Base-by-base conservation (phyloP, 2,113 vertebrate genomes). In the Tauraco erythrolophus region DNA sequence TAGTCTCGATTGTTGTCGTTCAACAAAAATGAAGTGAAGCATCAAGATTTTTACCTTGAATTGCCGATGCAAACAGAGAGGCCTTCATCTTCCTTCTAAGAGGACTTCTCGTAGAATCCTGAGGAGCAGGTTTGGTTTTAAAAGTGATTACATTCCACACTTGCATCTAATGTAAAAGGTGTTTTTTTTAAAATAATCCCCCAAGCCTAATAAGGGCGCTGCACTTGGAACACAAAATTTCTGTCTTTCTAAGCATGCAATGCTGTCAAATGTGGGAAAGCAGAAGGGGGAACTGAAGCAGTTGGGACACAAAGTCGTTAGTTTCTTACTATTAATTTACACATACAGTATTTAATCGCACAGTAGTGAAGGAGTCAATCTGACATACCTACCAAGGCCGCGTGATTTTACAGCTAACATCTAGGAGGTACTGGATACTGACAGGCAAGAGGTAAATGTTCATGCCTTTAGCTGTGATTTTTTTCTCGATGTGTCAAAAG, bases 131-230 rank as follows among this genome's bases (percentile, higher is more conserved):
- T 65, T 64, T 61, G 46, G 10, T 9, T 81, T 68, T 57, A 33
- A 28, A 95, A 75, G 21, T 8, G 4, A 7, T 71, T 71, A 18
- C 7, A 7, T 88, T 66, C 46, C 61, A n/a, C 14, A 4, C 5
- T 45, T 45, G 3, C 7, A 6, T 41, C 25, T 65, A 14, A 25
- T 51, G 11, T 14, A 11, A 66, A 25, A n/a, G 19, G n/a, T n/a
- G n/a, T n/a, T 45, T 71, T 43, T 21, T 39, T 4, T 3, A n/a
- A 37, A 46, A 41, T 33, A 65, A 21, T 28, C 30, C 30, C 10
- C 1, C 30, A 53, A 31, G 30, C 22, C 16, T 24, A 15, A 2
- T 28, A 39, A 35, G n/a, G 46, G 10, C 0, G 0, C 19, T 64
- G 62, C 19, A 7, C 25, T 33, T 48, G 30, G n/a, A 60, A 65